These are phyloP conservation scores for Leguminivora glycinivorella DNA, from an alignment of 1,140 invertebrate species.

Conservation along the genomic window DNA sequence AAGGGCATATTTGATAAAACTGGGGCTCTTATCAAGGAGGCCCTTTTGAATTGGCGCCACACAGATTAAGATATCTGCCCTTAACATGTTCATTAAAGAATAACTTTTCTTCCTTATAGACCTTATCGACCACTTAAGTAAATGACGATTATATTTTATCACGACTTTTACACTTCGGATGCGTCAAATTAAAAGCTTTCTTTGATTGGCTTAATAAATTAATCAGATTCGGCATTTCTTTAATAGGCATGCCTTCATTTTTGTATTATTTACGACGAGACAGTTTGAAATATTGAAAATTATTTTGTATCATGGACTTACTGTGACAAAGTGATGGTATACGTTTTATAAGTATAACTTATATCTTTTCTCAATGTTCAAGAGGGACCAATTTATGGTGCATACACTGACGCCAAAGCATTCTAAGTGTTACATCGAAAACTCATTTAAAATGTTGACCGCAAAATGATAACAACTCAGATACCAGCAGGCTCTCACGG, in stretches of 20 bases:
- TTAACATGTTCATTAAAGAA: constrained; percentile 78
- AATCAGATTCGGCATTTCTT: constrained; percentile 11
- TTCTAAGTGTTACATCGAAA: constrained; percentile 33
- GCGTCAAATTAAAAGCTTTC: constrained; percentile 52
- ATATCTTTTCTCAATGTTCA: no score
- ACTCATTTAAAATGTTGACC: constrained; percentile 36
- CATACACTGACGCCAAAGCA: neutral
- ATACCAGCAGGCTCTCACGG: constrained; percentile 20
- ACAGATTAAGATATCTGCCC: constrained; percentile 74
- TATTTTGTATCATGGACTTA: neutral
- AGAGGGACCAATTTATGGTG: neutral
- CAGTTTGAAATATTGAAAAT: neutral
- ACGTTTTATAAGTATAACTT: no score
- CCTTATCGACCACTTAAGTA: constrained; percentile 73
- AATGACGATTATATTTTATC: constrained; percentile 66
- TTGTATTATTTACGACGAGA: neutral
- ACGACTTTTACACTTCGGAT: constrained; percentile 69
- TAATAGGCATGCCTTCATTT: neutral
- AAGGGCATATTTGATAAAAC: constrained; percentile 67
- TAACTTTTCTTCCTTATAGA: constrained; percentile 63
- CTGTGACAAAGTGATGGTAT: no score
- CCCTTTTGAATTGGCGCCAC: constrained; percentile 74
- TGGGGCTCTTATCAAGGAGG: constrained; percentile 70
- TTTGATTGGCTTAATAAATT: constrained; percentile 29
- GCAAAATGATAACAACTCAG: constrained; percentile 30